Conservation (phyloP, 2,888 invertebrate genomes). For the Orchesellides sinensis region DNA sequence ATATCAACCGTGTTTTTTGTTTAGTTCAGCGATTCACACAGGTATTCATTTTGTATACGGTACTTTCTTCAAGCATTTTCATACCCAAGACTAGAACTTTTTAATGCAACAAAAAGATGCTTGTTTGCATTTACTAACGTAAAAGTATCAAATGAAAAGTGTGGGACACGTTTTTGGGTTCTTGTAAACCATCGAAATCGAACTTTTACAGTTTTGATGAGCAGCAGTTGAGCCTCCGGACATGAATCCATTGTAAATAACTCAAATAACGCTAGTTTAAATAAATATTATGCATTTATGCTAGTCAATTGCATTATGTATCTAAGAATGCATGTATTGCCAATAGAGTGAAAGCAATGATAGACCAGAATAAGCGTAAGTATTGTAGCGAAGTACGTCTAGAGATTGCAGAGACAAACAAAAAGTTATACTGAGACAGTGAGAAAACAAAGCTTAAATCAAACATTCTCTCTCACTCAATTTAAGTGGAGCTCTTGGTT, state of each 20-base stretch:
- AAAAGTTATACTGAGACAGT: constrained; percentile 5
- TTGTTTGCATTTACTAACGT: not conserved
- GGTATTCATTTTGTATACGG: not conserved
- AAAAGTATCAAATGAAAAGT: not conserved
- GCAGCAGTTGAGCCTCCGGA: too few relatives aligned
- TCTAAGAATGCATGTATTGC: not conserved
- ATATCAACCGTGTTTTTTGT: not conserved
- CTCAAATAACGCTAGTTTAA: not conserved
- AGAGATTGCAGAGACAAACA: not conserved
- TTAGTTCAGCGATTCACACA: not conserved
- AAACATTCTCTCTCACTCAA: constrained; percentile 25
- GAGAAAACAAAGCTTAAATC: constrained; percentile 43
- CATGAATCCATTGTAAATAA: not conserved
- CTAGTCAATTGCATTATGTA: not conserved
- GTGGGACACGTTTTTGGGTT: not conserved
- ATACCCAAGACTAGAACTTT: not conserved
- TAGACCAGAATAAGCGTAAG: not conserved
- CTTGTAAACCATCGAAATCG: not conserved
- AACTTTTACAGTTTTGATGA: not conserved
- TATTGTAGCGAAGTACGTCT: not conserved
- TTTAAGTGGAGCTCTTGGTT: not conserved
- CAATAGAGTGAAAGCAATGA: not conserved
- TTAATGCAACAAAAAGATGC: not conserved
- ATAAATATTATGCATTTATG: not conserved
- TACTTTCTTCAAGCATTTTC: not conserved